Percentiles rank a stretch among this genome's conserved stretches.
Evolutionary conservation across 2,888 invertebrate species (phyloP).

Genomic region (Calameuta filiformis): DNA sequence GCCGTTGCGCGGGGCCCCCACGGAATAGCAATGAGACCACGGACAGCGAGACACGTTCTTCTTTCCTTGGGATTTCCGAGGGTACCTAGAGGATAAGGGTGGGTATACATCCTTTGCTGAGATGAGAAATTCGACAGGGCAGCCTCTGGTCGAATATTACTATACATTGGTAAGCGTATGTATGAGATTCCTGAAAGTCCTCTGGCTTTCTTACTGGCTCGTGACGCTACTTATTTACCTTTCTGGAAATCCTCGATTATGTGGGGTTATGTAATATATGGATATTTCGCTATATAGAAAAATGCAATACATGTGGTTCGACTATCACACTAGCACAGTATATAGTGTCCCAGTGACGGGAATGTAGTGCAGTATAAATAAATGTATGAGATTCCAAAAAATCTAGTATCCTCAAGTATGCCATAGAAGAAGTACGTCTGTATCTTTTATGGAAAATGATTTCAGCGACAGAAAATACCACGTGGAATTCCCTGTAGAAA

Average conservation of each 20-base stretch:
- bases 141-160: neutral
- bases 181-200: neutral
- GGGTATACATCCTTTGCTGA: neutral
- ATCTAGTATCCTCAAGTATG: neutral
- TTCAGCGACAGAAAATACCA: neutral
- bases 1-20: constrained; percentile 39
- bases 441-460: neutral
- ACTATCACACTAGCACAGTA: neutral
- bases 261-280: neutral
- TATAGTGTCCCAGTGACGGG: neutral
- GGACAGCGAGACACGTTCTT: constrained; percentile 19
- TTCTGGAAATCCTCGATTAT: neutral
- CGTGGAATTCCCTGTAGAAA: neutral
- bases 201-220: neutral
- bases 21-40: constrained; percentile 59
- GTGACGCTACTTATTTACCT: neutral
- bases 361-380: neutral
- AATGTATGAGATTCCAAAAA: neutral
- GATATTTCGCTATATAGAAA: neutral
- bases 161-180: neutral
- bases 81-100: neutral
- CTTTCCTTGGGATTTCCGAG: neutral
- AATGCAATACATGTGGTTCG: neutral
- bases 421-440: neutral
- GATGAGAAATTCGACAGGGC: neutral